A percentile compares a stretch with the other conserved stretches of the same genome.
These are phyloP conservation scores for Belgica antarctica DNA, from an alignment of 2,888 invertebrate species.

Conservation along the genomic window DNA sequence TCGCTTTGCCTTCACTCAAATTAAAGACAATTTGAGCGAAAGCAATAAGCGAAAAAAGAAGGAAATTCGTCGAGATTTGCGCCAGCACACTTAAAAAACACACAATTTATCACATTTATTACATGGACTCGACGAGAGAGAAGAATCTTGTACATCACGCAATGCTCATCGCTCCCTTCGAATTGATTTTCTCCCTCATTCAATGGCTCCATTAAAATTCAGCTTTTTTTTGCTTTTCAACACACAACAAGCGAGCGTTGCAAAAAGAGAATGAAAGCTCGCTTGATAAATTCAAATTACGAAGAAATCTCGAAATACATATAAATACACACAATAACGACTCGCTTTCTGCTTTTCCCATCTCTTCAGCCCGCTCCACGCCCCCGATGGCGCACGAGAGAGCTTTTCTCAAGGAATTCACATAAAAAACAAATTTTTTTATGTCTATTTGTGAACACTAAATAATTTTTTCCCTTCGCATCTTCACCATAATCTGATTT, in stretches of 20 bases:
- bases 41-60: constrained; percentile 26
- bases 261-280: background rate
- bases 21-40: background rate
- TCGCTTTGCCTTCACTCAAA: too few relatives aligned
- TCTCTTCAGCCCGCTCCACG: background rate
- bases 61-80: background rate
- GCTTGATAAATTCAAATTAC: constrained; percentile 43
- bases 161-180: constrained; percentile 23
- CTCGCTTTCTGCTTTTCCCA: background rate
- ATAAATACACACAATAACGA: background rate
- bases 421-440: constrained; percentile 40
- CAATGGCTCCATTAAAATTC: constrained; percentile 36
- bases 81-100: constrained; percentile 1
- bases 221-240: constrained; percentile 1
- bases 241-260: background rate
- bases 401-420: constrained; percentile 6
- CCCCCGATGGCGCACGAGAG: too few relatives aligned
- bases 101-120: constrained; percentile 37
- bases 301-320: constrained; percentile 31
- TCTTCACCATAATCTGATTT: constrained; percentile 40
- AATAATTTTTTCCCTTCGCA: constrained; percentile 3
- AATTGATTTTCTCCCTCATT: constrained; percentile 36
- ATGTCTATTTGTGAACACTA: constrained; percentile 7
- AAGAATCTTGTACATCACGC: constrained; percentile 33
- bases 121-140: background rate